These are phyloP conservation scores for Drosophila mettleri DNA, from an alignment of 2,888 invertebrate species.

Conservation along the genomic window DNA sequence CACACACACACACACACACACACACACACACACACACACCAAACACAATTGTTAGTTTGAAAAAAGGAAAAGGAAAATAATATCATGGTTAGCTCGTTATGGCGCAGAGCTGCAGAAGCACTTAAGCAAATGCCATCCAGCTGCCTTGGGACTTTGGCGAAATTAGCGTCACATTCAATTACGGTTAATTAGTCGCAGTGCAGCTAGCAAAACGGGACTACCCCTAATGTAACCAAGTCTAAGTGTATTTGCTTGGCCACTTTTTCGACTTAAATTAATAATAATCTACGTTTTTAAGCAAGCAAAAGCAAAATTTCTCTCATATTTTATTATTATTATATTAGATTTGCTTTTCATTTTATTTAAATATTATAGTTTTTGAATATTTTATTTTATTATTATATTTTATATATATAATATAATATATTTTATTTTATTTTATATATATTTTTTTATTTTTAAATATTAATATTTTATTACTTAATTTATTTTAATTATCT, in stretches of 20 bases:
- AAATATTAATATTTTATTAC: too few relatives aligned
- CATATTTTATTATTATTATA: too few relatives aligned
- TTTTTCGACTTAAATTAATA: background rate
- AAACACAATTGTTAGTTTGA: constrained; percentile 1
- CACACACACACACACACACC: constrained; percentile 1
- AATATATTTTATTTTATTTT: too few relatives aligned
- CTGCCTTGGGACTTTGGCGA: constrained; percentile 44
- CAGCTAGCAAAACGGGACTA: constrained; percentile 10
- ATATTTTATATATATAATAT: too few relatives aligned
- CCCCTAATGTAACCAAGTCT: background rate
- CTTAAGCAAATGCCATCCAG: constrained; percentile 25
- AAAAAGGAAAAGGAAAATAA: constrained; percentile 2
- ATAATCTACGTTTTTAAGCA: background rate
- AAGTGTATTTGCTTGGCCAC: background rate
- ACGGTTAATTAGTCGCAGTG: constrained; percentile 61
- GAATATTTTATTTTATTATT: too few relatives aligned
- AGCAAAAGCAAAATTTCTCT: background rate
- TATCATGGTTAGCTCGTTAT: constrained; percentile 35
- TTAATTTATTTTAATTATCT: too few relatives aligned
- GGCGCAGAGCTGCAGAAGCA: constrained; percentile 27
- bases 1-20: constrained; percentile 16
- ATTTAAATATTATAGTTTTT: too few relatives aligned
- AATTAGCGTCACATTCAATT: constrained; percentile 72
- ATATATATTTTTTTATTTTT: too few relatives aligned
- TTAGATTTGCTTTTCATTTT: too few relatives aligned